Conservation (phyloP, 2,888 invertebrate species). For the Hyppa rectilinea region DNA sequence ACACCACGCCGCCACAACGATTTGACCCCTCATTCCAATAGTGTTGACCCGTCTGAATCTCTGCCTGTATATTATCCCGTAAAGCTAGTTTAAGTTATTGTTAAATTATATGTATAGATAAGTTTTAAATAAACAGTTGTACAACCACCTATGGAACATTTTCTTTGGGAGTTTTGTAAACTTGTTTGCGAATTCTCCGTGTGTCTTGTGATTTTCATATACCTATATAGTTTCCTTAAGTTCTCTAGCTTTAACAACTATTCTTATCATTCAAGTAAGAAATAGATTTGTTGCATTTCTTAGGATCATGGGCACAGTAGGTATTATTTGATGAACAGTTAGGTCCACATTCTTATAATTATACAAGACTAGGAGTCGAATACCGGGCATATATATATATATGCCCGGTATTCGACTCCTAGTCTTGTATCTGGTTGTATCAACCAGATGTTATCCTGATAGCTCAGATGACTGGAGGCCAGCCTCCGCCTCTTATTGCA, state of each 20-base stretch:
- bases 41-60: conserved; percentile 62
- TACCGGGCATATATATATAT: too few species aligned
- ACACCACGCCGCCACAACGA: conserved; percentile 72
- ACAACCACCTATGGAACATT: conserved; percentile 20
- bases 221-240: background rate
- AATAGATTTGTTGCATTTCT: background rate
- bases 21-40: conserved; percentile 71
- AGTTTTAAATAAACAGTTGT: conserved; percentile 49
- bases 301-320: background rate
- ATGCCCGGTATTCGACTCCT: background rate
- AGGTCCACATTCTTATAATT: background rate
- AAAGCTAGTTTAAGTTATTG: conserved; percentile 57
- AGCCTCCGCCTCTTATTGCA: too few species aligned
- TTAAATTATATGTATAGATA: conserved; percentile 43
- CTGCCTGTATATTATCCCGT: conserved; percentile 44
- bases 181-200: conserved; percentile 1
- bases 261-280: background rate
- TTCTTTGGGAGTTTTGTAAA: conserved; percentile 17
- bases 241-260: background rate
- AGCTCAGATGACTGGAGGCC: too few species aligned
- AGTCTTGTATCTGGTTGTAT: background rate
- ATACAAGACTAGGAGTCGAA: background rate
- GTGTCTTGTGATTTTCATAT: background rate
- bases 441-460: too few species aligned
- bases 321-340: background rate